Conservation (phyloP, 2,113 vertebrate genomes). For the Turdus rufiventris region DNA sequence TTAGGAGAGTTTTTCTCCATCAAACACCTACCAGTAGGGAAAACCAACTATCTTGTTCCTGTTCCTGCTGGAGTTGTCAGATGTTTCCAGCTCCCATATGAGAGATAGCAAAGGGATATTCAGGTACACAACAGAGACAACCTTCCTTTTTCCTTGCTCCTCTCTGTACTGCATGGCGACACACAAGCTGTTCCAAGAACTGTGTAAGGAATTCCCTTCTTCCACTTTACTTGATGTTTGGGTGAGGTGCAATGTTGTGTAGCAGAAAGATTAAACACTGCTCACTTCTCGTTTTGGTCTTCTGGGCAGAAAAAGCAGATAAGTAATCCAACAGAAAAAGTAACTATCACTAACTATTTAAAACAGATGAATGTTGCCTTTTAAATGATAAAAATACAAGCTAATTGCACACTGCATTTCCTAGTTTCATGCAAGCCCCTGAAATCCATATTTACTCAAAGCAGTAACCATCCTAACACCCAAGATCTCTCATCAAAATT, state of each 20-base stretch:
- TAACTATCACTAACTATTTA: background rate
- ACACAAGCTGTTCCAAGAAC: background rate
- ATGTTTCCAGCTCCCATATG: background rate
- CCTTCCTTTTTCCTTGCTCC: background rate
- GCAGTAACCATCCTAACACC: background rate
- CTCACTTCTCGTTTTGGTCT: background rate
- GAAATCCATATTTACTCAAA: background rate
- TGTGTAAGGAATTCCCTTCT: background rate
- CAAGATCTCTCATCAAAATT: background rate
- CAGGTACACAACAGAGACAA: background rate
- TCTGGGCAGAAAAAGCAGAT: background rate
- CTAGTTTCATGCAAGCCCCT: background rate
- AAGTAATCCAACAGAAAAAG: background rate
- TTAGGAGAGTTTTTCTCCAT: background rate
- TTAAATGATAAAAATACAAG: background rate
- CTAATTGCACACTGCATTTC: background rate
- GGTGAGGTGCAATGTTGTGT: background rate
- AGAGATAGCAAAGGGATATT: background rate
- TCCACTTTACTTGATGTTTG: background rate
- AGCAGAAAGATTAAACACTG: background rate
- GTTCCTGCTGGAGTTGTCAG: background rate
- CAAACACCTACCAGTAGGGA: background rate
- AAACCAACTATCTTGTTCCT: background rate
- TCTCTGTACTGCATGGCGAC: accelerated
- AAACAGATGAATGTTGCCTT: background rate